Conservation (phyloP, 2,113 vertebrate species). For the Callipepla californica region DNA sequence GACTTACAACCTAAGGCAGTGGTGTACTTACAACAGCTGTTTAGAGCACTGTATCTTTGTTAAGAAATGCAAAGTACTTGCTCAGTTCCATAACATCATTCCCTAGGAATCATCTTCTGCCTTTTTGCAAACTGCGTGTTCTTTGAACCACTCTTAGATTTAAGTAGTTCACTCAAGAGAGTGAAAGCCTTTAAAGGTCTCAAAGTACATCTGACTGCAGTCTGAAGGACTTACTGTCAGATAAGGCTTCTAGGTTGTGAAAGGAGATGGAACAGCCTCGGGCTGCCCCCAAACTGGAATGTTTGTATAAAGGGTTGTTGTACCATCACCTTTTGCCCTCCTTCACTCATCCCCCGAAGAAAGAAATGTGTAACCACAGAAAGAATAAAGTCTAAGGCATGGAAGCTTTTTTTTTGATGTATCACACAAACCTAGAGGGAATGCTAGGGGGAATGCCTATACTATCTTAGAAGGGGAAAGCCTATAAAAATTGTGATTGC, state of each 20-base stretch:
- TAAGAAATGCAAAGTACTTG: neutral
- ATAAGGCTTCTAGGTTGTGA: neutral
- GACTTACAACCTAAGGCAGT: neutral
- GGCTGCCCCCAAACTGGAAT: neutral
- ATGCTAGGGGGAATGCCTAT: neutral
- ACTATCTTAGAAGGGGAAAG: neutral
- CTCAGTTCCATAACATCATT: neutral
- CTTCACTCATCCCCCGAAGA: neutral
- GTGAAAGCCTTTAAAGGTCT: conserved; percentile 24
- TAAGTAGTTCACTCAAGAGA: neutral
- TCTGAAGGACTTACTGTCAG: conserved; percentile 20
- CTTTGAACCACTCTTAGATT: conserved; percentile 3
- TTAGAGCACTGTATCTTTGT: neutral
- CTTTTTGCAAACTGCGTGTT: neutral
- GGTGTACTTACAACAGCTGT: neutral
- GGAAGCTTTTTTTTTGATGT: neutral
- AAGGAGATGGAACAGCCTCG: conserved; percentile 40
- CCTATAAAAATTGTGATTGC: neutral
- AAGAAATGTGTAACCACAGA: conserved; percentile 39
- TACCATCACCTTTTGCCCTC: conserved; percentile 27
- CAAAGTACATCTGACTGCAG: neutral
- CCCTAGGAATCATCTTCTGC: neutral
- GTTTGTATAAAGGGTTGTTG: neutral
- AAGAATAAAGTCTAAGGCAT: neutral
- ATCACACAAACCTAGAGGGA: neutral